A percentile compares a stretch with the other conserved stretches of the same genome.
Conservation (phyloP, 2,888 invertebrate genomes). For the Microctonus aethiopoides region DNA sequence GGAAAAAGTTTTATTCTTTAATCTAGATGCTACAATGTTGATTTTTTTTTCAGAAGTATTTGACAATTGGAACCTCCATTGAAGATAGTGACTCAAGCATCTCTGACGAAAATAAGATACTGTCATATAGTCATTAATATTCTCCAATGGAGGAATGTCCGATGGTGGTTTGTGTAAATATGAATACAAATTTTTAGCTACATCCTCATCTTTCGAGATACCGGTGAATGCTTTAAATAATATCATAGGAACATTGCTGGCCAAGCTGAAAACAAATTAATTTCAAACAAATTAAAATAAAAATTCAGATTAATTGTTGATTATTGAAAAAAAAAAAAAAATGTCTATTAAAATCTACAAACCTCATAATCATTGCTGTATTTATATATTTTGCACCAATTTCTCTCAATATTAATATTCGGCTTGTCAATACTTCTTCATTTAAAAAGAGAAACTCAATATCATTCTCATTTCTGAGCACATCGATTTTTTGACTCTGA, state of each 20-base stretch:
- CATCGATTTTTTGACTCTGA: slow-evolving; percentile 37
- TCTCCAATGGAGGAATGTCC: slow-evolving; percentile 27
- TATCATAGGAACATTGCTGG: slow-evolving; percentile 59
- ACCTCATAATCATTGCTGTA: slow-evolving; percentile 39
- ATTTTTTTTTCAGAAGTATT: slow-evolving; percentile 62
- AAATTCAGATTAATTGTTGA: not conserved
- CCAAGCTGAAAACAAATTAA: slow-evolving; percentile 58
- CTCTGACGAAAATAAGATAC: slow-evolving; percentile 57
- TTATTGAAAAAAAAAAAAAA: slow-evolving; percentile 2
- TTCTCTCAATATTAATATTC: slow-evolving; percentile 51
- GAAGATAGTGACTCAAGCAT: slow-evolving; percentile 62
- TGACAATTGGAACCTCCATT: slow-evolving; percentile 64
- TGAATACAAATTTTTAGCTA: slow-evolving; percentile 55
- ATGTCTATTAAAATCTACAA: slow-evolving; percentile 53
- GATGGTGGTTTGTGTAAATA: slow-evolving; percentile 41
- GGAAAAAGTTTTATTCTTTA: slow-evolving; percentile 67
- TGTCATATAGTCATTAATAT: slow-evolving; percentile 47
- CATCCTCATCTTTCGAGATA: slow-evolving; percentile 58
- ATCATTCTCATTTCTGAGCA: not conserved
- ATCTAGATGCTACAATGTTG: slow-evolving; percentile 57
- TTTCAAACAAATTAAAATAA: slow-evolving; percentile 32
- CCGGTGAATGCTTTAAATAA: slow-evolving; percentile 63
- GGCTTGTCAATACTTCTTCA: slow-evolving; percentile 41
- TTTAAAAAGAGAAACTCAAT: slow-evolving; percentile 28
- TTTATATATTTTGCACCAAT: slow-evolving; percentile 46